Base-by-base conservation (phyloP, 2,113 vertebrate species). In the Psilopogon haemacephalus region DNA sequence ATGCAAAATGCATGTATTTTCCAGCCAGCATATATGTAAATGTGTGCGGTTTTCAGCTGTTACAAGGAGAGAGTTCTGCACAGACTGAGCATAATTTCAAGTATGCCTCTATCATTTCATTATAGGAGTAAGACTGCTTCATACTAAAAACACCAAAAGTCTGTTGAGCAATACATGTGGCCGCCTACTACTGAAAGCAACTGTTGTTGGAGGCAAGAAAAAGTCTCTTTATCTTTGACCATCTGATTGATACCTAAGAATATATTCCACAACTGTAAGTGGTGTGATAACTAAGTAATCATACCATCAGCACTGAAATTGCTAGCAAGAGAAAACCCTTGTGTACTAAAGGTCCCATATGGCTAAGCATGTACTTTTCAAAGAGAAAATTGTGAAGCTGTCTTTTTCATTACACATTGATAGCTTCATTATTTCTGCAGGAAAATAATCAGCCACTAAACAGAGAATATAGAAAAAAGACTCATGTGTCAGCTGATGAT, bases 331-430 rank as follows among this genome's bases (percentile, higher is more conserved):
- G 35, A 91, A 85, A 84, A 86, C 55, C 42, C 19, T 33, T 50
- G 12, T 20, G 32, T 83, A 78, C 70, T 76, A 90, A 96, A 90
- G 63, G 30, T 62, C 52, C 46, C 89, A 76, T 86, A 84, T 44
- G 58, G 65, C 24, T 91, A 91, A 82, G 59, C 38, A 74, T 44
- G 48, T 83, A 42, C 89, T 91, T 85, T 85, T 91, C 83, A 88
- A 81, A 88, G 42, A 81, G n/a, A 90, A 93, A 95, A 94, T 87
- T 94, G 90, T 85, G 63, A 88, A 88, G 33, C 67, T 71, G 15
- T 67, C 78, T 95, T 38, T 95, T 96, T 93, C 86, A 89, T 93
- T 94, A 76, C 54, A 75, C 52, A 86, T 84, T 86, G 91, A 86
- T 88, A 33, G 27, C 8, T 65, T 92, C 83, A 88, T 88, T 91